Conservation (phyloP, 2,113 vertebrate species). For the Smithornis capensis region DNA sequence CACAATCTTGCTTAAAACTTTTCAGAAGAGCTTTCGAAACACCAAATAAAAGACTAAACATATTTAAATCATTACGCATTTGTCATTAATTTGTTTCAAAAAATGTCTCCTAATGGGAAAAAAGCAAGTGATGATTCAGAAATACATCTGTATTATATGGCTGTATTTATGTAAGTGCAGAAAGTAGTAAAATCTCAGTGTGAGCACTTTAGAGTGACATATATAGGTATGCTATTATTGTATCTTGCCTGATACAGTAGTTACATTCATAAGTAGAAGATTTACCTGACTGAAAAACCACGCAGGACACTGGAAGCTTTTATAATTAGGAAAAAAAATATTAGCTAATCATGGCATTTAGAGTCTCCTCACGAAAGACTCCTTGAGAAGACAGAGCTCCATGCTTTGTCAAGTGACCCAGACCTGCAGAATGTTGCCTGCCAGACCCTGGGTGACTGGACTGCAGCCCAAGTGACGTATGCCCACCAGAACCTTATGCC, state of each 20-base stretch:
- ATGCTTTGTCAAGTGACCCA: background rate
- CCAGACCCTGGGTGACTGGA: rapidly evolving
- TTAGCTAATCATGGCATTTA: background rate
- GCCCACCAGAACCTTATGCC: rapidly evolving
- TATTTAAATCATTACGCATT: conserved; percentile 7
- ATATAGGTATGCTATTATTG: conserved; percentile 18
- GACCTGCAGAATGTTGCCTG: rapidly evolving
- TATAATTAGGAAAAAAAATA: background rate
- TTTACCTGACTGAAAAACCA: background rate
- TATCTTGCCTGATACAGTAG: background rate
- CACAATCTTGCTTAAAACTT: conserved; percentile 1
- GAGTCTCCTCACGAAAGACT: background rate
- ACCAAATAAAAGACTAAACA: conserved; percentile 59
- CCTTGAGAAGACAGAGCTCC: background rate
- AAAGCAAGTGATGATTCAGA: background rate
- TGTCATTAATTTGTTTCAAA: conserved; percentile 52
- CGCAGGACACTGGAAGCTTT: background rate
- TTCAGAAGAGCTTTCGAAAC: conserved; percentile 53
- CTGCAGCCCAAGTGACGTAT: rapidly evolving
- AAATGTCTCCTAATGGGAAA: conserved; percentile 41
- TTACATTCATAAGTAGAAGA: background rate
- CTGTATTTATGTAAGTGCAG: conserved; percentile 54
- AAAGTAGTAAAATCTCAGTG: conserved; percentile 53
- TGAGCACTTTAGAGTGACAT: conserved; percentile 24
- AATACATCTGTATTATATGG: background rate